Conservation (phyloP, 2,888 invertebrate genomes). For the Tridacna gigas region DNA sequence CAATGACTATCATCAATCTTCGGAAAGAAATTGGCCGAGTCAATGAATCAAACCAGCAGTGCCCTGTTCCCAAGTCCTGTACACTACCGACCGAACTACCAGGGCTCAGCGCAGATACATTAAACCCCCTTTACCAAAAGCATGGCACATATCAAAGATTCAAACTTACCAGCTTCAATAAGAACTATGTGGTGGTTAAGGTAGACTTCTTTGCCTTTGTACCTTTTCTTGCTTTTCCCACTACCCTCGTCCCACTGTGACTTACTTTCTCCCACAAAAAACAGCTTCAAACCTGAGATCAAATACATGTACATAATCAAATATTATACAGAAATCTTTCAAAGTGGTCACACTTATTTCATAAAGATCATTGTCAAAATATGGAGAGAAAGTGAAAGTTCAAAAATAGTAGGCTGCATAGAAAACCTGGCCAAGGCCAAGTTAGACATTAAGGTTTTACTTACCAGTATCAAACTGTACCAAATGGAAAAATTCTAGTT, state of each 20-base stretch:
- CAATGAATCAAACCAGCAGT: too few species aligned
- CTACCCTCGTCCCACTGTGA: conserved; percentile 78
- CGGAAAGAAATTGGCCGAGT: too few species aligned
- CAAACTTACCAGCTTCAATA: conserved; percentile 68
- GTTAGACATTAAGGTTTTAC: too few species aligned
- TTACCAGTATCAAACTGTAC: background rate
- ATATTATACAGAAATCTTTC: background rate
- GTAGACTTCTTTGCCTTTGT: conserved; percentile 76
- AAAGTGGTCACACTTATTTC: background rate
- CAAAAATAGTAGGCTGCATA: background rate
- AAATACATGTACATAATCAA: background rate
- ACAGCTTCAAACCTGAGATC: conserved; percentile 71
- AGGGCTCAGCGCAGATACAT: background rate
- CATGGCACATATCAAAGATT: too few species aligned
- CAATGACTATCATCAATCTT: too few species aligned
- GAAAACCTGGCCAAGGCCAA: too few species aligned
- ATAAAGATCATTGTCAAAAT: background rate
- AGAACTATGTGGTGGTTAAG: conserved; percentile 72
- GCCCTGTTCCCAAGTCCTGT: too few species aligned
- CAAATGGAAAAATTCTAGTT: too few species aligned
- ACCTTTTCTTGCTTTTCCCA: conserved; percentile 74
- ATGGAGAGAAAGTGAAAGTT: background rate
- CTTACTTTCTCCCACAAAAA: conserved; percentile 76
- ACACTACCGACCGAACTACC: background rate
- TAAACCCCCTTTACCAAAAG: too few species aligned